Evolutionary conservation across 2,888 invertebrate genomes (phyloP).

Genomic region (Pollenia amentaria): DNA sequence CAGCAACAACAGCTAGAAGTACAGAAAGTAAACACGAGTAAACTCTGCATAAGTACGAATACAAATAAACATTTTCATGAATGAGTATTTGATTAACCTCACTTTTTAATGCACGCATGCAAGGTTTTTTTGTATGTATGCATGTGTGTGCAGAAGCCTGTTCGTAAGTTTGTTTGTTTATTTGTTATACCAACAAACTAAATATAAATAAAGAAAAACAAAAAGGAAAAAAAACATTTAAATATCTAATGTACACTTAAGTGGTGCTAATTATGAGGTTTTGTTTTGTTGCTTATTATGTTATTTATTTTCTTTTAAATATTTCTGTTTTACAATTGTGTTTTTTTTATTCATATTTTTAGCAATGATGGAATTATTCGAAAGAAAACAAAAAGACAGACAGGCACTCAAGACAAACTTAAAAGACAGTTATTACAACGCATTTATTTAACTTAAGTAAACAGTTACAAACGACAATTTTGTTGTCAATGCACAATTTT

Average conservation of each 20-base stretch:
- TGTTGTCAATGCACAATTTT: slow-evolving; percentile 66
- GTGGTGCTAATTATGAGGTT: slow-evolving; percentile 71
- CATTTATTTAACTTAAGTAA: slow-evolving; percentile 30
- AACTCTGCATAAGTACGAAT: slow-evolving; percentile 40
- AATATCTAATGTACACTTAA: slow-evolving; percentile 68
- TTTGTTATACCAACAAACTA: slow-evolving; percentile 31
- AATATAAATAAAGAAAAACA: slow-evolving; percentile 13
- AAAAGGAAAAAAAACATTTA: slow-evolving; percentile 49
- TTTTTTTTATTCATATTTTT: slow-evolving; percentile 32
- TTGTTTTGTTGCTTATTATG: slow-evolving; percentile 30
- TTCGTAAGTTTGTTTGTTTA: background rate
- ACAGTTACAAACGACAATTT: slow-evolving; percentile 21
- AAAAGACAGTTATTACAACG: slow-evolving; percentile 40
- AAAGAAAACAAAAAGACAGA: slow-evolving; percentile 1
- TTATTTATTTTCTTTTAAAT: slow-evolving; percentile 47
- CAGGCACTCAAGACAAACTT: background rate
- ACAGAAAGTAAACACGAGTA: slow-evolving; percentile 30
- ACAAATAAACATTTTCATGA: slow-evolving; percentile 71
- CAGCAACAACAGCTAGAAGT: background rate
- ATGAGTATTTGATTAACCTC: slow-evolving; percentile 73
- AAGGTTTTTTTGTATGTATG: background rate
- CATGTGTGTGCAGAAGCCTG: background rate
- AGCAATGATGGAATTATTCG: slow-evolving; percentile 11
- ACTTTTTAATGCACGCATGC: slow-evolving; percentile 49
- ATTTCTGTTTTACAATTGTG: background rate